Conservation (phyloP, 2,888 invertebrate genomes). For the Eristalinus sepulchralis region DNA sequence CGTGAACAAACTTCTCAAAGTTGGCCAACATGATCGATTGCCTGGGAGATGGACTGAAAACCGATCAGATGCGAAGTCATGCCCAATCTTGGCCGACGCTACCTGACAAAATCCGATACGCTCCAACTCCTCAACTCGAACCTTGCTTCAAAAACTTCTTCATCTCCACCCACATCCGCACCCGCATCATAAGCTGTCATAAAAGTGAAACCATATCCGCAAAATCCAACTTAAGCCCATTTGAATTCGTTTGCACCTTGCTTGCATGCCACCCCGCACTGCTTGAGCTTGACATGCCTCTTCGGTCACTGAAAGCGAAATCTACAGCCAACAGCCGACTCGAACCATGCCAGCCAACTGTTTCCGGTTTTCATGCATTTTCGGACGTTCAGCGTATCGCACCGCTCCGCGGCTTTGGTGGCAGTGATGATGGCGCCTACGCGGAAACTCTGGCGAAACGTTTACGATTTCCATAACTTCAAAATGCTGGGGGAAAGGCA, state of each 20-base stretch:
- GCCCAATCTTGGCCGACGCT: background rate
- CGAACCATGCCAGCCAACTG: conserved; percentile 1
- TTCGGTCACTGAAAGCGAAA: background rate
- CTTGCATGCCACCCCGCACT: background rate
- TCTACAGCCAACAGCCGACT: background rate
- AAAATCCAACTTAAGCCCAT: conserved; percentile 32
- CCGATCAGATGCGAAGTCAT: background rate
- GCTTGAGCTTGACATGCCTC: background rate
- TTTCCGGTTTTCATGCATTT: conserved; percentile 59
- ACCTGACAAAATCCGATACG: background rate
- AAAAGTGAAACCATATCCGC: conserved; percentile 57
- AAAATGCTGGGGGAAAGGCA: conserved; percentile 14
- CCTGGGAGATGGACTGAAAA: background rate
- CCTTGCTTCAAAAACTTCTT: conserved; percentile 9
- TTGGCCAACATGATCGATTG: background rate
- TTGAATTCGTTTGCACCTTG: conserved; percentile 26
- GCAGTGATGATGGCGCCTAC: conserved; percentile 40
- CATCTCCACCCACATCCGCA: conserved; percentile 36
- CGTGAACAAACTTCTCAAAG: too few relatives aligned
- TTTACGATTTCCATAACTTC: conserved; percentile 61
- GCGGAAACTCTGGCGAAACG: conserved; percentile 58
- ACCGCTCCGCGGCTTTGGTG: background rate
- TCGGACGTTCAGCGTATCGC: conserved; percentile 30
- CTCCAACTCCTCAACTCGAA: background rate
- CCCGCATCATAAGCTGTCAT: background rate